Conservation (phyloP, 37 sponge, comb jelly and placozoan species). For the Oscarella lobularis region DNA sequence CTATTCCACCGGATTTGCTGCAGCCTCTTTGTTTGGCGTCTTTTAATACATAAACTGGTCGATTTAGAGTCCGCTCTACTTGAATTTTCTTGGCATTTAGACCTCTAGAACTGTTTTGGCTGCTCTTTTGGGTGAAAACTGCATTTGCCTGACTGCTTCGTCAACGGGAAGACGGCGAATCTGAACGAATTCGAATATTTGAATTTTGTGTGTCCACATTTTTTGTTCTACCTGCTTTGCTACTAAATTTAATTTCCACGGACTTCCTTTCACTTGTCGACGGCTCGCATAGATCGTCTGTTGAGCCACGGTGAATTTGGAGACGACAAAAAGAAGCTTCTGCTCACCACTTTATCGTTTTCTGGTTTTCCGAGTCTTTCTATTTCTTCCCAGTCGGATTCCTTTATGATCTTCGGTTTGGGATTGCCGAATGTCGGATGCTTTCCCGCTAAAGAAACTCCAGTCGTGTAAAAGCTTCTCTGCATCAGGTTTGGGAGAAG, state of each 20-base stretch:
- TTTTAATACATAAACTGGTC: not conserved
- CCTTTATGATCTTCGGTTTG: too few species aligned
- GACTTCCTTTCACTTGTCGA: conserved; percentile 41
- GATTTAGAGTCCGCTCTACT: not conserved
- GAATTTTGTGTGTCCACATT: too few species aligned
- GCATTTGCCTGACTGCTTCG: conserved; percentile 53
- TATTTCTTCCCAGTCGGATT: too few species aligned
- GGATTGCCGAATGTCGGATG: too few species aligned
- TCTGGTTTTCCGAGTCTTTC: too few species aligned
- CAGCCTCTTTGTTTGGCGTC: conserved; percentile 48
- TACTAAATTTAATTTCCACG: conserved; percentile 62
- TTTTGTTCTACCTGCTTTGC: conserved; percentile 69
- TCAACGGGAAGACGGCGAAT: conserved; percentile 42
- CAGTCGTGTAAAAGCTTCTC: too few species aligned
- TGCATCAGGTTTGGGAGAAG: too few species aligned
- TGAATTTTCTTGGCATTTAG: not conserved
- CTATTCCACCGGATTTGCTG: not conserved
- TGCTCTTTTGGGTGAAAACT: conserved; percentile 66
- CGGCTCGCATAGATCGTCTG: conserved; percentile 53
- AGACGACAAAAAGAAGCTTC: too few species aligned
- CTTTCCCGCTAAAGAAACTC: too few species aligned
- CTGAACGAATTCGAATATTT: too few species aligned
- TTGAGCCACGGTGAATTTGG: too few species aligned
- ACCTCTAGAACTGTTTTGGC: conserved; percentile 45
- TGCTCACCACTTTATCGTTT: too few species aligned